Conservation (phyloP, 1,140 invertebrate species). For the Drosophila leontia region DNA sequence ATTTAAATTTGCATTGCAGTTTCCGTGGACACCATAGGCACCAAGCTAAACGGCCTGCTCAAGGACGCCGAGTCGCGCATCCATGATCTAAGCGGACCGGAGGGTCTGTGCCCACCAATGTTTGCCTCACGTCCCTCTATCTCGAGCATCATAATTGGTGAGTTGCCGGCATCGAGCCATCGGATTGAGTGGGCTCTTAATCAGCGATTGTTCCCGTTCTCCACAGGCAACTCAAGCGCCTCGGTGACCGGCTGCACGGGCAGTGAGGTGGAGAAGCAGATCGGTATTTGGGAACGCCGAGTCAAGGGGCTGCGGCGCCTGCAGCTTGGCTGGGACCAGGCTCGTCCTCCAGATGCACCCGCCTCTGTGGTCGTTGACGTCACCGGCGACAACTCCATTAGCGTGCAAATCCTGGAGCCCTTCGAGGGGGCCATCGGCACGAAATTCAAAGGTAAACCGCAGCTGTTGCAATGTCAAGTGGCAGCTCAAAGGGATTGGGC, state of each 20-base stretch:
- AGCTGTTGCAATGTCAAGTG: slow-evolving; percentile 15
- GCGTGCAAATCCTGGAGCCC: slow-evolving; percentile 87
- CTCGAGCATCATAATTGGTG: slow-evolving; percentile 84
- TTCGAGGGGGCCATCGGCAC: slow-evolving; percentile 90
- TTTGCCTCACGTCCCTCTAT: slow-evolving; percentile 80
- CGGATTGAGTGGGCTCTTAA: slow-evolving; percentile 15
- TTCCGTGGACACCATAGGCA: slow-evolving; percentile 90
- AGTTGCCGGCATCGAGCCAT: slow-evolving; percentile 21
- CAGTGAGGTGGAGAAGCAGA: slow-evolving; percentile 92
- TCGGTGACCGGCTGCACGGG: slow-evolving; percentile 89
- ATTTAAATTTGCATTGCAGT: slow-evolving; percentile 86
- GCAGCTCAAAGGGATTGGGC: background rate
- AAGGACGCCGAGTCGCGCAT: slow-evolving; percentile 92
- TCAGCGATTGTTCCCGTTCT: slow-evolving; percentile 1
- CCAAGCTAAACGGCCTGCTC: slow-evolving; percentile 90
- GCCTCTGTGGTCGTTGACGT: slow-evolving; percentile 92
- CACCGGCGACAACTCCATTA: slow-evolving; percentile 91
- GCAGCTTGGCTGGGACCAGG: slow-evolving; percentile 87
- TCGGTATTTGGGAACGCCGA: slow-evolving; percentile 94
- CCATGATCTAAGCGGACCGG: slow-evolving; percentile 88
- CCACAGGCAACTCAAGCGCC: slow-evolving; percentile 82
- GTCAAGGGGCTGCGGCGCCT: slow-evolving; percentile 90
- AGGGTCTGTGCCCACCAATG: slow-evolving; percentile 68
- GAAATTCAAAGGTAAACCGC: slow-evolving; percentile 92
- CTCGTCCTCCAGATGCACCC: slow-evolving; percentile 92